These are phyloP conservation scores for Euschistus heros DNA, from an alignment of 1,140 invertebrate species.

Conservation along the genomic window DNA sequence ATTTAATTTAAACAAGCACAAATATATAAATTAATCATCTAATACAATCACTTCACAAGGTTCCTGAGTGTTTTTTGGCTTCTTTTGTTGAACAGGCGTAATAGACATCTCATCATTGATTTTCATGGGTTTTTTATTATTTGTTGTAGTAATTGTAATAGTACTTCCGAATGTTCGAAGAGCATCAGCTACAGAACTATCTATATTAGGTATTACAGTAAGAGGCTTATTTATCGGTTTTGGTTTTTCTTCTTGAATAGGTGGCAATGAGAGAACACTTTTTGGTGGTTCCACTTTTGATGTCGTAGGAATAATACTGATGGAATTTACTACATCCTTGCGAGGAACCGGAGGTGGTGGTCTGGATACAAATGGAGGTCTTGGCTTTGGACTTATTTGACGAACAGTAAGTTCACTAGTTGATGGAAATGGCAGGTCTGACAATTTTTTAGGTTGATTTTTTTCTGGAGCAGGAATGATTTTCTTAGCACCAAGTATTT, in stretches of 20 bases:
- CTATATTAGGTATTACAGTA: constrained; percentile 18
- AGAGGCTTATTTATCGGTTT: background rate
- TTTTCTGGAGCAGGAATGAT: constrained; percentile 1
- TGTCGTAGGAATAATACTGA: constrained; percentile 16
- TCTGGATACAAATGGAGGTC: background rate
- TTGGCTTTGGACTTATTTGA: background rate
- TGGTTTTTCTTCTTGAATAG: background rate
- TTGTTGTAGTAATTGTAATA: constrained; percentile 23
- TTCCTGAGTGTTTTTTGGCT: constrained; percentile 6
- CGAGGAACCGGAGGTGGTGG: background rate
- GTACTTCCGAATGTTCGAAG: constrained; percentile 23
- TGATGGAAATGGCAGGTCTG: background rate
- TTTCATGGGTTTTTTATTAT: background rate
- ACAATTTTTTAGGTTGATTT: background rate
- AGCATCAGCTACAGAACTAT: constrained; percentile 17
- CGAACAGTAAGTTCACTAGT: constrained; percentile 1
- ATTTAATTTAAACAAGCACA: background rate
- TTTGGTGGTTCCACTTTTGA: background rate
- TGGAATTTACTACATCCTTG: constrained; percentile 13
- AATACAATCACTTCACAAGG: constrained; percentile 20
- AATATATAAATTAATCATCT: constrained; percentile 10
- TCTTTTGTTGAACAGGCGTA: background rate
- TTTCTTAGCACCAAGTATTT: constrained; percentile 22
- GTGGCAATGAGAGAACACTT: background rate
- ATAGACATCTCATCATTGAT: constrained; percentile 1